These are phyloP conservation scores for Elaeidobius kamerunicus DNA, from an alignment of 2,888 invertebrate species.

Conservation along the genomic window DNA sequence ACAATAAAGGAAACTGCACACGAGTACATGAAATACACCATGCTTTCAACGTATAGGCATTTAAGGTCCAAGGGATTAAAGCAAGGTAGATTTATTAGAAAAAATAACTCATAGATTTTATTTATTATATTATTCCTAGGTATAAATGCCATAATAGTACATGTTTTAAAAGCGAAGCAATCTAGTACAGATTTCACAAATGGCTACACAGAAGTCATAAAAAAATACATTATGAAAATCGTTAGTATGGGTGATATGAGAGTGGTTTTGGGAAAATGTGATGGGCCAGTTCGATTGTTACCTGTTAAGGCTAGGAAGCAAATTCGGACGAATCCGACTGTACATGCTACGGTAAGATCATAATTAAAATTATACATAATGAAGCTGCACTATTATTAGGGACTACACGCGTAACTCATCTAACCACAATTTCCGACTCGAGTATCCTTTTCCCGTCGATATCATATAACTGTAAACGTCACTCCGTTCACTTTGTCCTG, in stretches of 20 bases:
- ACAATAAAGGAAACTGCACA: slow-evolving; percentile 76
- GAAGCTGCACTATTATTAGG: no score
- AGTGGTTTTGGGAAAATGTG: slow-evolving; percentile 67
- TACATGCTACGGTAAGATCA: slow-evolving; percentile 56
- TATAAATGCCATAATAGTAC: slow-evolving; percentile 61
- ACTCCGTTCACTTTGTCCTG: no score
- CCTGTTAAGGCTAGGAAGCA: slow-evolving; percentile 60
- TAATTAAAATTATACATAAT: no score
- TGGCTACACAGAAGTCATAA: slow-evolving; percentile 59
- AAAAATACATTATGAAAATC: slow-evolving; percentile 67
- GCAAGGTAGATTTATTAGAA: slow-evolving; percentile 53
- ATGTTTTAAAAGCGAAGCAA: slow-evolving; percentile 62
- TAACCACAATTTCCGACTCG: no score
- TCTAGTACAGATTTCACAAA: slow-evolving; percentile 51
- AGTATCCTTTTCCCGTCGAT: no score
- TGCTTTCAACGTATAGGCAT: slow-evolving; percentile 75
- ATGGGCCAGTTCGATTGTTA: slow-evolving; percentile 64
- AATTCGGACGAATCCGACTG: slow-evolving; percentile 63
- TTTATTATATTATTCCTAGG: slow-evolving; percentile 9
- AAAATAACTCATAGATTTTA: not conserved
- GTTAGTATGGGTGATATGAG: slow-evolving; percentile 74
- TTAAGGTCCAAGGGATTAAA: slow-evolving; percentile 71
- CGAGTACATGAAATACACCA: slow-evolving; percentile 82
- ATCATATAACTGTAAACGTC: no score
- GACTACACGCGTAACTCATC: no score